These are phyloP conservation scores for Canis aureus DNA, from an alignment of 2,113 vertebrate species.

Conservation along the genomic window DNA sequence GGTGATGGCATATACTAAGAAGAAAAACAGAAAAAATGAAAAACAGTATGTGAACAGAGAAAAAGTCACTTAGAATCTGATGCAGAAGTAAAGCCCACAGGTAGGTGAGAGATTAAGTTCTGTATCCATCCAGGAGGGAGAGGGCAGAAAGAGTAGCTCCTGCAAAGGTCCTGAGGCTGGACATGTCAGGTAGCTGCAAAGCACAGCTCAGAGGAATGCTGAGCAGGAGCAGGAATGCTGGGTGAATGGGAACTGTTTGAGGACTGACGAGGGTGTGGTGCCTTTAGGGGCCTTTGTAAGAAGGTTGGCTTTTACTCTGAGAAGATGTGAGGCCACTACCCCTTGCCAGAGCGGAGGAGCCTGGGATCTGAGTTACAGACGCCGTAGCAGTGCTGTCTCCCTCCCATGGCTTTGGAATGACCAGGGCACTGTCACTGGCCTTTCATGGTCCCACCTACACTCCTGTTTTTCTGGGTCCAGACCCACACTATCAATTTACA, in stretches of 20 bases:
- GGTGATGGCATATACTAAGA: too few relatives aligned
- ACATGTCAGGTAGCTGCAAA: background rate
- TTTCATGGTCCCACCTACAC: too few relatives aligned
- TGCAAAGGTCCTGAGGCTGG: background rate
- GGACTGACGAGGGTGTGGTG: background rate
- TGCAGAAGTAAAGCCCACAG: too few relatives aligned
- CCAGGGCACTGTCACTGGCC: too few relatives aligned
- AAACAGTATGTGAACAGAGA: background rate
- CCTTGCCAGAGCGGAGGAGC: background rate
- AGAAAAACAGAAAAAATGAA: background rate
- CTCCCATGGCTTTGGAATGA: background rate
- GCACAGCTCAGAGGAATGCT: background rate
- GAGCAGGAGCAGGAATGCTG: background rate
- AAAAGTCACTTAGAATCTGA: background rate
- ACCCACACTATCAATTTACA: fast-evolving
- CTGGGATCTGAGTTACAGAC: background rate
- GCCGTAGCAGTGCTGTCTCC: fast-evolving
- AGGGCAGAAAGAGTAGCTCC: background rate
- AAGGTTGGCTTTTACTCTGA: background rate
- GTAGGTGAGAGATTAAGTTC: too few relatives aligned
- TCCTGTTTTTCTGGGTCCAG: background rate
- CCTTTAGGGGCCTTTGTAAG: background rate
- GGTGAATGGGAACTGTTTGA: background rate
- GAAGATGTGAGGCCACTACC: background rate
- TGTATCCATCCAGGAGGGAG: background rate